phyloP scores from a whole-genome alignment of 2,113 vertebrate species.

The Catharus minimus region DNA sequence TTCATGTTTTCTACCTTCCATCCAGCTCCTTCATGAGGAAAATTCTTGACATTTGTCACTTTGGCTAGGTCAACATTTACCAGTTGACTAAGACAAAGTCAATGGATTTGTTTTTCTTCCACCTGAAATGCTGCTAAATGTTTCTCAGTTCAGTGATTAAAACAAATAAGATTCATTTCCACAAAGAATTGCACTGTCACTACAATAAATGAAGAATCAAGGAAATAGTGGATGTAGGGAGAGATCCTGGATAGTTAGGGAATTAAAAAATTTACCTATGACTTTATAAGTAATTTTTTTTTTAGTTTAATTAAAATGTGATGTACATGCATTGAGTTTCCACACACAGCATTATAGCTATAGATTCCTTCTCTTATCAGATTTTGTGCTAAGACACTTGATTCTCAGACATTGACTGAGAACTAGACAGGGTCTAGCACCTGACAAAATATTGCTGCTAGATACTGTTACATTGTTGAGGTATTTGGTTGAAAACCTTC shows the following conservation, averaged over 20 bases:
- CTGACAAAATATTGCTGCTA: neutral
- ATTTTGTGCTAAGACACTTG: neutral
- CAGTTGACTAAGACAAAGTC: neutral
- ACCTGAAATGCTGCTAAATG: neutral
- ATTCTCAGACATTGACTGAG: neutral
- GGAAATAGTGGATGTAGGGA: neutral
- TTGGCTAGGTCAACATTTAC: neutral
- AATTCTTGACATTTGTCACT: neutral
- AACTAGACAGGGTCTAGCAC: neutral
- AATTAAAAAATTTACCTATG: neutral
- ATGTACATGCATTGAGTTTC: neutral
- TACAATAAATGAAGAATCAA: neutral
- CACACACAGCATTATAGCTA: rapidly evolving
- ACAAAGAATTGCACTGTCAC: neutral
- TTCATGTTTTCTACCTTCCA: neutral
- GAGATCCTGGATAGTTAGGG: neutral
- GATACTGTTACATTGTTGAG: neutral
- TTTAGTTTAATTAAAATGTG: neutral
- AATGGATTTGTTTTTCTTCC: neutral
- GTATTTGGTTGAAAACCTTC: neutral
- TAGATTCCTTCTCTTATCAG: neutral
- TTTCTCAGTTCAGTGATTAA: neutral
- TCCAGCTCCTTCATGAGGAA: neutral
- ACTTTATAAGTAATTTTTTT: neutral
- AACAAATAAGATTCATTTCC: neutral